These are phyloP conservation scores for Tolypeutes matacus DNA, from an alignment of 2,797 vertebrate species.

Conservation along the genomic window DNA sequence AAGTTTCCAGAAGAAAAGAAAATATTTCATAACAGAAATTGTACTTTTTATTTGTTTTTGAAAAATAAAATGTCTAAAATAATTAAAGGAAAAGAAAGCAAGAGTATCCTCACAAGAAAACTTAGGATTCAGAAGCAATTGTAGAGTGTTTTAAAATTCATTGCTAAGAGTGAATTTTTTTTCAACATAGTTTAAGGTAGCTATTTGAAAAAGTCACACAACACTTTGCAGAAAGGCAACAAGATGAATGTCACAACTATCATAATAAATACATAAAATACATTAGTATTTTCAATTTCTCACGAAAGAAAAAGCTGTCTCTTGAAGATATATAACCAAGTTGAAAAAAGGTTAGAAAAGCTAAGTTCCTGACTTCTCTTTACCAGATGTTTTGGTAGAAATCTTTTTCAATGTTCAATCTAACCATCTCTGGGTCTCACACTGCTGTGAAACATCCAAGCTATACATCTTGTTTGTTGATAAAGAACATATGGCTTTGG, in stretches of 20 bases:
- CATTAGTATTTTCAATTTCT: conserved; percentile 72
- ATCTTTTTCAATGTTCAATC: conserved; percentile 51
- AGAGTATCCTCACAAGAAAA: background rate
- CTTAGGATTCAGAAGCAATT: background rate
- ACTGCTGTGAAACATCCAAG: conserved; percentile 52
- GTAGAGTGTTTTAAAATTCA: conserved; percentile 69
- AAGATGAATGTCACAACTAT: conserved; percentile 73
- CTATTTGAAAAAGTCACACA: conserved; percentile 67
- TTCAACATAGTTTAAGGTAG: conserved; percentile 66
- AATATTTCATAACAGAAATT: background rate
- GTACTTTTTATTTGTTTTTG: conserved; percentile 24
- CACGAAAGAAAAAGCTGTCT: conserved; percentile 65
- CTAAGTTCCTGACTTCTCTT: conserved; percentile 66
- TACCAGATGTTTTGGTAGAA: conserved; percentile 72
- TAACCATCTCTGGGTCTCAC: conserved; percentile 29
- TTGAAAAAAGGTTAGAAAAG: conserved; percentile 11
- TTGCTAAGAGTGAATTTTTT: conserved; percentile 63
- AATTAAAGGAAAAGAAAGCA: background rate
- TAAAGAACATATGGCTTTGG: conserved; percentile 62
- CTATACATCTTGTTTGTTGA: conserved; percentile 45
- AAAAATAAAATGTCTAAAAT: conserved; percentile 48
- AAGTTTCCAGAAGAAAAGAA: background rate
- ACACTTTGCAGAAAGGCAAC: conserved; percentile 63
- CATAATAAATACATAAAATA: conserved; percentile 40
- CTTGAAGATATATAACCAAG: conserved; percentile 61